Evolutionary conservation across 2,797 vertebrate species (phyloP).

Genomic region (Chelidonichthys spinosus): DNA sequence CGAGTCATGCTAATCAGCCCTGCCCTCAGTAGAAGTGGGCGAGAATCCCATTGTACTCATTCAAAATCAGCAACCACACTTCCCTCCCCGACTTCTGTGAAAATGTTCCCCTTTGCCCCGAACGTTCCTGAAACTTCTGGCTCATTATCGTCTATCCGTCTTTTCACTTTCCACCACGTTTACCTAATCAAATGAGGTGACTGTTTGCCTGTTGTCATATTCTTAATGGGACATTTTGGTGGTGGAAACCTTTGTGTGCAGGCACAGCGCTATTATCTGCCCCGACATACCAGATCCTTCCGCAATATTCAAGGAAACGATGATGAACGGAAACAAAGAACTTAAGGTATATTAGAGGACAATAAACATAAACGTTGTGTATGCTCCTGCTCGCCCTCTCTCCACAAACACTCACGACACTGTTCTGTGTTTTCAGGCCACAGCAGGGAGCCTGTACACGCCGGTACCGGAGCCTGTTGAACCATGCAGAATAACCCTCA

Average conservation of each 20-base stretch:
- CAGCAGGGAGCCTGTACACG: background rate
- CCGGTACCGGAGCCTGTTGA: conserved; percentile 37
- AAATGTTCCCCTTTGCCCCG: too few species aligned
- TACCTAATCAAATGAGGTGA: too few species aligned
- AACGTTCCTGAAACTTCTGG: too few species aligned
- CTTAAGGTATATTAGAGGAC: conserved; percentile 37
- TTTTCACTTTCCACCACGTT: too few species aligned
- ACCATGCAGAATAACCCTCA: conserved; percentile 2
- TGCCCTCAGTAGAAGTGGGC: too few species aligned
- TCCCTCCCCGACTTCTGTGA: too few species aligned
- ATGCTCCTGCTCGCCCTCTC: too few species aligned
- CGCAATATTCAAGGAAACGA: conserved; percentile 66
- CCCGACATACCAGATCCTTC: conserved; percentile 67
- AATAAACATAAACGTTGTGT: background rate
- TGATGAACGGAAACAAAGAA: conserved; percentile 59
- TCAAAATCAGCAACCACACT: too few species aligned
- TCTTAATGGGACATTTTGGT: background rate
- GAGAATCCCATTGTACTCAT: too few species aligned
- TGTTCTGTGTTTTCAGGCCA: conserved; percentile 33
- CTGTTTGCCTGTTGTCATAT: background rate
- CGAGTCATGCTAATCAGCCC: too few species aligned
- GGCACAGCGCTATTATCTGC: conserved; percentile 60
- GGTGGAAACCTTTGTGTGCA: conserved; percentile 6
- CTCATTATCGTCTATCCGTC: too few species aligned
- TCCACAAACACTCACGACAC: background rate